A percentile compares a stretch with the other conserved stretches of the same genome.
Conservation (phyloP, 2,797 vertebrate genomes). For the Cottoperca gobio region DNA sequence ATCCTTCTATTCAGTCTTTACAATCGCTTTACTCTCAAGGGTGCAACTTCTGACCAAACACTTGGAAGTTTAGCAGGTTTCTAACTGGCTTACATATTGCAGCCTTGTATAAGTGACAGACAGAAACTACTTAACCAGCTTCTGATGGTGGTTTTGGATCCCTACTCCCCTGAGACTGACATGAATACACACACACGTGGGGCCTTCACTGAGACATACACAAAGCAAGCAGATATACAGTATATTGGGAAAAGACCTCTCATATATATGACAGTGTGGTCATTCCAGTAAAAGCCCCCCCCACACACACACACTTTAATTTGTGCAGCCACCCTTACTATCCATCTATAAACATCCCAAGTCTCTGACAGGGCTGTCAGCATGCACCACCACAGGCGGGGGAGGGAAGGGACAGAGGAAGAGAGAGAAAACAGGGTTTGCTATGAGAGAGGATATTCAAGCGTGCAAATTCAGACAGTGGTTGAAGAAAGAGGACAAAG, state of each 20-base stretch:
- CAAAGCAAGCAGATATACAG: conserved; percentile 45
- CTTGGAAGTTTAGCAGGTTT: not conserved
- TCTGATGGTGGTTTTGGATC: conserved; percentile 36
- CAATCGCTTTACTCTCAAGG: not conserved
- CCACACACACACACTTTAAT: conserved; percentile 31
- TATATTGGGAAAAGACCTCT: conserved; percentile 49
- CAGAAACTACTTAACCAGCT: conserved; percentile 40
- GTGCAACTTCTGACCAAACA: conserved; percentile 4
- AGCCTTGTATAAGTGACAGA: conserved; percentile 19
- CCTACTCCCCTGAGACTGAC: conserved; percentile 25
- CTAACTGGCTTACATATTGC: not conserved
- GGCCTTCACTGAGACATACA: conserved; percentile 44
- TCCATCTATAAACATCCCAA: conserved; percentile 66
- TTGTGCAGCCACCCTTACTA: conserved; percentile 54
- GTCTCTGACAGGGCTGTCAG: conserved; percentile 65
- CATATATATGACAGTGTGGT: conserved; percentile 49
- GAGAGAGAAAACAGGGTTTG: conserved; percentile 39
- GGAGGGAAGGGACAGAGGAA: conserved; percentile 49
- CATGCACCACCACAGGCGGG: conserved; percentile 60
- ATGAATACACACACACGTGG: conserved; percentile 42
- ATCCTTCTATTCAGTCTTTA: not conserved
- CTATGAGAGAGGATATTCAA: conserved; percentile 37
- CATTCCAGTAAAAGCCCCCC: conserved; percentile 52
- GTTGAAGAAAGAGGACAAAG: conserved; percentile 38
- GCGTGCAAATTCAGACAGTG: conserved; percentile 33